A percentile compares a stretch with the other conserved stretches of the same genome.
These are phyloP conservation scores for Archegozetes longisetosus DNA, from an alignment of 1,140 invertebrate genomes.

Conservation along the genomic window DNA sequence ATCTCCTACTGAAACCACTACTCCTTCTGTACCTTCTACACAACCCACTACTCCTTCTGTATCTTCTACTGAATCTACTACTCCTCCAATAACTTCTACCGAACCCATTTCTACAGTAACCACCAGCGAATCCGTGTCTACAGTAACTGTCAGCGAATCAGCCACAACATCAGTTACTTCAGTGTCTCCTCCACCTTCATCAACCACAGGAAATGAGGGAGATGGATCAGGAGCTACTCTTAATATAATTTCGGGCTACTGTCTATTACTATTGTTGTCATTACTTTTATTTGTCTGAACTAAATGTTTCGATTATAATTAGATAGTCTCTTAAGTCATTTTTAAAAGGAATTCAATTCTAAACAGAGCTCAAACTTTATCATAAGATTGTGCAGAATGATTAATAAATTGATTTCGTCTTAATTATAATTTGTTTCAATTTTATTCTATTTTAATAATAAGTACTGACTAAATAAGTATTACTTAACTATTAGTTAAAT, in stretches of 20 bases:
- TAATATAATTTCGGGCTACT: neutral
- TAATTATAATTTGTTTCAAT: too few species aligned
- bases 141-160: neutral
- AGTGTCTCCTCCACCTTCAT: neutral
- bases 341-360: too few species aligned
- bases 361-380: too few species aligned
- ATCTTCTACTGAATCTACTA: neutral
- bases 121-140: neutral
- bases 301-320: too few species aligned
- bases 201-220: neutral
- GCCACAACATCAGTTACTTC: neutral
- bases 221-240: too few species aligned
- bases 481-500: too few species aligned
- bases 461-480: too few species aligned
- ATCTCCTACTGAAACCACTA: neutral
- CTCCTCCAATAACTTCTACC: neutral
- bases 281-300: neutral
- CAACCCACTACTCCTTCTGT: neutral
- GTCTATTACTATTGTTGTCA: neutral
- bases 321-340: too few species aligned
- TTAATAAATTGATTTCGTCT: too few species aligned
- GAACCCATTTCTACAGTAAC: neutral
- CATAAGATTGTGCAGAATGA: too few species aligned
- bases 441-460: too few species aligned
- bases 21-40: too few species aligned